Evolutionary conservation across 2,888 invertebrate genomes (phyloP).

Genomic region (Tetrapedia diversipes): DNA sequence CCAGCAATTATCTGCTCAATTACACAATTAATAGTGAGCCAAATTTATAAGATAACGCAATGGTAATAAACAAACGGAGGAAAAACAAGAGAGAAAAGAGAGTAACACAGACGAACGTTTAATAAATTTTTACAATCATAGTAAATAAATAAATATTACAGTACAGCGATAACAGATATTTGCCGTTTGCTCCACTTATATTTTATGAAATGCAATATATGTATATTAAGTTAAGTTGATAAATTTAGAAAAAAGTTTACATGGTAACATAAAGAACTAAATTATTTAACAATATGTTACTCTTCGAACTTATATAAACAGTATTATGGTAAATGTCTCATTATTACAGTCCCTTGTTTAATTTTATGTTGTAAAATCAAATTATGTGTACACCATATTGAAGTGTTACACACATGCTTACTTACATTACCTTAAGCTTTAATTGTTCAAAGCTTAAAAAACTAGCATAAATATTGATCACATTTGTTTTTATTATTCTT

Average conservation of each 20-base stretch:
- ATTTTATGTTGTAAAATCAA: slow-evolving; percentile 30
- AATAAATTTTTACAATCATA: slow-evolving; percentile 10
- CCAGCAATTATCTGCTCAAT: too few species aligned
- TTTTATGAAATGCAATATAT: slow-evolving; percentile 22
- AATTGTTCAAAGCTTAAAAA: slow-evolving; percentile 46
- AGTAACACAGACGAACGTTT: slow-evolving; percentile 10
- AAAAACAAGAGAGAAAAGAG: neutral
- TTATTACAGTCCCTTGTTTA: slow-evolving; percentile 7
- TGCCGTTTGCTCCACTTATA: neutral
- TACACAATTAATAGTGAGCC: too few species aligned
- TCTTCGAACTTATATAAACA: slow-evolving; percentile 25
- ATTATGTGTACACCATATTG: slow-evolving; percentile 27
- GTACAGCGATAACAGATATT: neutral
- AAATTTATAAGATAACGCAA: too few species aligned
- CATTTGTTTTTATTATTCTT: slow-evolving; percentile 22
- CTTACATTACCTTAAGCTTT: slow-evolving; percentile 40
- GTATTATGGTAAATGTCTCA: slow-evolving; percentile 35
- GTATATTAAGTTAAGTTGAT: slow-evolving; percentile 19
- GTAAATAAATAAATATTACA: slow-evolving; percentile 19
- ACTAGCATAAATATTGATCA: slow-evolving; percentile 51
- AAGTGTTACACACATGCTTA: slow-evolving; percentile 39
- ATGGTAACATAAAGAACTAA: slow-evolving; percentile 36
- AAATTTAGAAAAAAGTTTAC: slow-evolving; percentile 37
- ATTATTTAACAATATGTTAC: slow-evolving; percentile 39
- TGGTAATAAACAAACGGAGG: neutral